Evolutionary conservation across 2,113 vertebrate species (phyloP).

Genomic region (Chloroceryle aenea): DNA sequence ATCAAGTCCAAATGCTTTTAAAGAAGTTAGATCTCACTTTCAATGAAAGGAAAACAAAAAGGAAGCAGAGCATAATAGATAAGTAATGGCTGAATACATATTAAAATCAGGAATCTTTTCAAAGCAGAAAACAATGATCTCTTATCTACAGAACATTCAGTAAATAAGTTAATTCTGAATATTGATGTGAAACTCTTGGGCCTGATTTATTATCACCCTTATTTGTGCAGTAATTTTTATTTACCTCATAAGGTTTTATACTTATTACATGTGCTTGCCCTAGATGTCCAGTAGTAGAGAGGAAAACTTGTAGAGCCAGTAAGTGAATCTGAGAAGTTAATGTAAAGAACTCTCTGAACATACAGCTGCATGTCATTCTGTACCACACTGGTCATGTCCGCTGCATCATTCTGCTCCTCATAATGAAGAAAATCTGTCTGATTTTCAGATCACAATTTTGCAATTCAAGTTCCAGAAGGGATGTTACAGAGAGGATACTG

Average conservation of each 20-base stretch:
- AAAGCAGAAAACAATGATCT: constrained; percentile 32
- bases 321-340: not conserved
- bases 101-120: constrained; percentile 20
- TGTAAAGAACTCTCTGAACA: not conserved
- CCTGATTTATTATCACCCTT: not conserved
- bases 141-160: constrained; percentile 23
- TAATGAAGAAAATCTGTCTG: not conserved
- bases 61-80: constrained; percentile 49
- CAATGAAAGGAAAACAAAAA: constrained; percentile 63
- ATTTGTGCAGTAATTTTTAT: constrained; percentile 12
- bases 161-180: constrained; percentile 4
- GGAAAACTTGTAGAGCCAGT: not conserved
- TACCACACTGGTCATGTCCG: not conserved
- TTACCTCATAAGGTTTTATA: not conserved
- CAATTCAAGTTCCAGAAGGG: not conserved
- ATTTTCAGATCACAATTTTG: not conserved
- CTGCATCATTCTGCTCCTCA: not conserved
- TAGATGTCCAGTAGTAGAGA: not conserved
- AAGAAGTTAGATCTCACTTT: constrained; percentile 29
- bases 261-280: not conserved
- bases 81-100: not conserved
- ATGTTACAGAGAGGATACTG: not conserved
- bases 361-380: not conserved
- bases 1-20: constrained; percentile 45
- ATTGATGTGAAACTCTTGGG: not conserved